Evolutionary conservation across 2,888 invertebrate species (phyloP), one percentile per base, ranked within the genome.

Genomic region (Chouioia cunea): DNA sequence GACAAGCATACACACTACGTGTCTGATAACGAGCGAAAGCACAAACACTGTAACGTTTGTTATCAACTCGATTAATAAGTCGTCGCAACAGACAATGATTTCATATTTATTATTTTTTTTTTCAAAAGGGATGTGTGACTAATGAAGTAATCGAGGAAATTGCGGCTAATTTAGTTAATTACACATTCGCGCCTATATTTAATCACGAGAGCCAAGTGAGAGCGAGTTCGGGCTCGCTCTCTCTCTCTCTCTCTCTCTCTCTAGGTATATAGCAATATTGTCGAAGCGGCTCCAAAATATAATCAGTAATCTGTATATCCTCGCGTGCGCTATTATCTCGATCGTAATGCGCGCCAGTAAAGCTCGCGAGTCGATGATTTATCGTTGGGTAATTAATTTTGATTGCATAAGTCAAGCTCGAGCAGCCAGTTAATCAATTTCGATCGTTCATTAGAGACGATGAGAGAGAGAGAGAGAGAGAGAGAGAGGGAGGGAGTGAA

Each of bases 331-430:
- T n/a, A 18, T 47, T 79, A 79, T 79, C 78, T 73, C 74, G 75
- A 79, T 78, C 77, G 71, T 77, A 76, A 78, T 77, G 75, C 77
- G 74, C 71, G 73, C 73, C 73, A 43, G 12, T 15, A 44, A 36
- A n/a, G 15, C 47, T 10, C 20, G 23, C 62, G 57, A 75, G 67
- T 71, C 66, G 69, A 64, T 70, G 76, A 77, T 77, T 77, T 80
- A 80, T 79, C 78, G 76, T 65, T 72, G 74, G 76, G 78, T 80
- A 81, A 81, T 81, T 81, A 81, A 81, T 80, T 79, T 80, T 64
- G 74, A 65, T 80, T 79, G 76, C 78, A 71, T 76, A 80, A 80
- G 76, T 71, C 10, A 6, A 1, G 36, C 36, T n/a, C 6, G 36
- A 6, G 36, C 6, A 1, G 4, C 62, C 65, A 60, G 74, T 77